Base-by-base conservation (phyloP, 2,797 vertebrate genomes). In the Silurus lanzhouensis region DNA sequence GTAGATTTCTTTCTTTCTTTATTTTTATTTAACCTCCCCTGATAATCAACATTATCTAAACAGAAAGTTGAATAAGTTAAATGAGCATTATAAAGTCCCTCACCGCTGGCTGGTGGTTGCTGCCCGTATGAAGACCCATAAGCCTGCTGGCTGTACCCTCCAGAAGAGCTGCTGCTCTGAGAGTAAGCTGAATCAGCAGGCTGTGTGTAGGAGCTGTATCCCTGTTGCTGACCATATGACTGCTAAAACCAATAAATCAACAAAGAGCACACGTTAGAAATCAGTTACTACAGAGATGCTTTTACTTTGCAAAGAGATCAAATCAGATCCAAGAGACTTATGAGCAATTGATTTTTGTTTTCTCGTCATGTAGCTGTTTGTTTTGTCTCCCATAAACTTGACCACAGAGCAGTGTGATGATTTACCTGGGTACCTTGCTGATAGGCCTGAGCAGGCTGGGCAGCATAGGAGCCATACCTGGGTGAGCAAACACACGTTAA, bases 51-150 rank as follows among this genome's bases (percentile, higher is more conserved):
- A 48, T n/a, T 13, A 52, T 74, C 68, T 13, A 2, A 17, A 14
- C 48, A 55, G 22, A 55, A 27, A 38, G 27, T 79, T 10, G 7
- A 70, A 58, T 3, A 55, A 55, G 8, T 17, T 7, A 52, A 44
- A 44, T 0, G 60, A 79, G 63, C 14, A 31, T 64, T 17, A 46
- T 48, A 64, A 80, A 78, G 64, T 13, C 17, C 22, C 89, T 87
- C 74, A 92, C 91, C 58, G 4, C 90, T 93, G 95, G 96, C 95
- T 52, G 96, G 88, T 0, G 95, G 96, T 86, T 96, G 96, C 82
- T 97, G 96, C 88, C 96, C 95, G 2, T 97, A 97, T 79, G 96
- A 95, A 0, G 95, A 92, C 0, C 95, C 96, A 48, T 96, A 97
- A 2, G 95, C 93, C 0, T 96, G 95, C 90, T 97, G 96, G 86